These are phyloP conservation scores for Plebejus anna DNA, from an alignment of 2,888 invertebrate species.

Conservation along the genomic window DNA sequence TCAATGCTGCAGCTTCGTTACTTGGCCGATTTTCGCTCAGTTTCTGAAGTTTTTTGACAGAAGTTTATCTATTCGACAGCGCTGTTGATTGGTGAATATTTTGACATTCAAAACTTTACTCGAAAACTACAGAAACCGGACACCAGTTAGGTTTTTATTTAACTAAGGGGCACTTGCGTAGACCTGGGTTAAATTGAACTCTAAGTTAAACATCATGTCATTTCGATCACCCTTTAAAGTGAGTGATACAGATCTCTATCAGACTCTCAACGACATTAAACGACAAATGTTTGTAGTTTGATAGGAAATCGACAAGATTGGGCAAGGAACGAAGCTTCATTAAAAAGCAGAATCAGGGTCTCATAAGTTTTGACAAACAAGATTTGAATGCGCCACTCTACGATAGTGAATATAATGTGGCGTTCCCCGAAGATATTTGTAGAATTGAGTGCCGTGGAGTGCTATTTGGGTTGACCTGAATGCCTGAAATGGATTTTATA, in stretches of 20 bases:
- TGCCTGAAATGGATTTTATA: slow-evolving; percentile 38
- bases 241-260: too few species aligned
- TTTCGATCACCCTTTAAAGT: too few species aligned
- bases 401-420: neutral
- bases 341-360: too few species aligned
- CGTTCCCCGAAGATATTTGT: neutral
- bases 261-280: too few species aligned
- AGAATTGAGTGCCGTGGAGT: slow-evolving; percentile 22
- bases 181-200: too few species aligned
- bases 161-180: too few species aligned
- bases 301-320: neutral
- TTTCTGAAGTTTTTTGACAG: neutral
- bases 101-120: too few species aligned
- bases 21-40: neutral
- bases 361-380: neutral
- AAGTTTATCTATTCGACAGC: neutral
- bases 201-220: too few species aligned
- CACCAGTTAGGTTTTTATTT: too few species aligned
- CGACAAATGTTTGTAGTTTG: neutral
- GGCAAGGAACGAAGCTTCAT: neutral
- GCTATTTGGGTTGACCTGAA: slow-evolving; percentile 37
- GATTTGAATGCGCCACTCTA: neutral
- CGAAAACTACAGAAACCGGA: too few species aligned
- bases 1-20: neutral
- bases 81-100: too few species aligned